A percentile compares a stretch with the other conserved stretches of the same genome.
phyloP scores from a whole-genome alignment of 2,888 invertebrate species.

The Dusona sp. region DNA sequence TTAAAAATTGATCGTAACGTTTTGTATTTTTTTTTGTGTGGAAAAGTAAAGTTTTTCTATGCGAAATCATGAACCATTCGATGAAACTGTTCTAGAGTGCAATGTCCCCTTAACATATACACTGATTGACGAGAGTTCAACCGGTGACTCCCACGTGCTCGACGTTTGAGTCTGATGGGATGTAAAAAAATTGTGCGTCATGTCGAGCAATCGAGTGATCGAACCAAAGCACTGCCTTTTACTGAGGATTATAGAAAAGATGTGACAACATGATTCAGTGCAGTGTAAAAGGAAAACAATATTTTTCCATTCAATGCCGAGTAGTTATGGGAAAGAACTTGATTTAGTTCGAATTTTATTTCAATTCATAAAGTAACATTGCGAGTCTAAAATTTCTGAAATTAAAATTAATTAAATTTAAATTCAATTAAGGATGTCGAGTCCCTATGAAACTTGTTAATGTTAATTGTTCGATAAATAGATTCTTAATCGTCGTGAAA shows the following conservation, averaged over 20 bases:
- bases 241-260: background rate
- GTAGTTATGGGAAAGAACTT: background rate
- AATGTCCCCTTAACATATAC: conserved; percentile 1
- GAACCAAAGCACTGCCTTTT: background rate
- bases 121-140: conserved; percentile 1
- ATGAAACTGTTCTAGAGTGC: background rate
- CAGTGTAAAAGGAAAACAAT: background rate
- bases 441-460: no score
- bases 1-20: no score
- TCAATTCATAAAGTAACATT: background rate
- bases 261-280: background rate
- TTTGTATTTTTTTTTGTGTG: background rate
- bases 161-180: background rate
- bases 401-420: no score
- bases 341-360: background rate
- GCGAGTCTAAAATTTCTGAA: no score
- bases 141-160: conserved; percentile 8
- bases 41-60: background rate
- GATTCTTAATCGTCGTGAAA: no score
- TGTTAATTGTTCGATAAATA: no score
- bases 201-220: background rate
- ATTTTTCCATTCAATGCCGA: background rate
- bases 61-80: background rate
- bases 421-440: no score
- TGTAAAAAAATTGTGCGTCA: background rate